Base-by-base conservation (phyloP, 2,888 invertebrate species). In the Conops quadrifasciatus region DNA sequence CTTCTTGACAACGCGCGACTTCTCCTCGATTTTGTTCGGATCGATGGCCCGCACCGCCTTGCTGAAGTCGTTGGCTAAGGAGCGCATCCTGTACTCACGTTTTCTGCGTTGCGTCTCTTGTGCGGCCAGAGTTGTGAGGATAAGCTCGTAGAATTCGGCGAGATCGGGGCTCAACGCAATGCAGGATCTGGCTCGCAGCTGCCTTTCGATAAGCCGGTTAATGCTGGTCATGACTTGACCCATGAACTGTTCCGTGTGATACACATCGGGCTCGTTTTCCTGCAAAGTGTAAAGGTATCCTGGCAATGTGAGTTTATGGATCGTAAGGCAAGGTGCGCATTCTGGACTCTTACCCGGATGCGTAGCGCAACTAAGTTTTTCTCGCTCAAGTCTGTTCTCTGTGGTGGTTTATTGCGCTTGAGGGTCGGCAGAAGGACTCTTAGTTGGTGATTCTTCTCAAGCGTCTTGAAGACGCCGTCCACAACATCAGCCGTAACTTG, bases 161-260 rank as follows among this genome's bases (percentile, higher is more conserved):
- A 86, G 75, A 71, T 84, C 82, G 0, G 81, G 77, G 0, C 82
- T 75, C 4, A 86, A 65, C 0, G 82, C 80, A 5, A 85, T 74
- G 64, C 86, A 86, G 0, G 82, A 73, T 1, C 80, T 76, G 0
- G 79, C 71, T 1, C 78, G 78, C 16, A 84, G 78, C 70, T 85
- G 82, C 16, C 81, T 79, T 2, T 86, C 84, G 26, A 86, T 82
- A 1, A 86, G 81, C 0, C 76, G 74, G 51, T 81, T 85, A 2
- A 86, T 79, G 1, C 80, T 77, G 2, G 77, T 75, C 79, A 85
- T 82, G 0, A 82, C 78, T 21, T 80, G 75, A 0, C 76, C 73
- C 9, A 86, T 72, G 80, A 86, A 80, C 9, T 58, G 15, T 58
- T 58, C 58, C 11, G 15, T 15, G 4, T 58, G 58, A 13, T 15